Evolutionary conservation across 2,113 vertebrate species (phyloP).

Genomic region (Apodemus sylvaticus): DNA sequence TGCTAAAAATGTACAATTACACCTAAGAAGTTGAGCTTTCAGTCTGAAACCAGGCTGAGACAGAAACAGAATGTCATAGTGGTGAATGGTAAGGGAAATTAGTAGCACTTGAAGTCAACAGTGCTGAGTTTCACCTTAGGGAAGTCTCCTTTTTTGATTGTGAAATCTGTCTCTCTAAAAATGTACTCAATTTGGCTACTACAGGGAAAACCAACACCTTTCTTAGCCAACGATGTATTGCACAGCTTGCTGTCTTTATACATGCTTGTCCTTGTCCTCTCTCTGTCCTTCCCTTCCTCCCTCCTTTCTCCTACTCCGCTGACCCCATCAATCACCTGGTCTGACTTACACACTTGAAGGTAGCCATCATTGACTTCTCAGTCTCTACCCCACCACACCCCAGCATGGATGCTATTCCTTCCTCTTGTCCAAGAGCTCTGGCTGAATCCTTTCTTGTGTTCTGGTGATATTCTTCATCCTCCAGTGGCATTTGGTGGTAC

Average conservation of each 20-base stretch:
- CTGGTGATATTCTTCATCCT: neutral
- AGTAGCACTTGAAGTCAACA: neutral
- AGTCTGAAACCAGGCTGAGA: neutral
- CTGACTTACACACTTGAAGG: neutral
- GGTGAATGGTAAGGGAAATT: neutral
- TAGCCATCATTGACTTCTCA: neutral
- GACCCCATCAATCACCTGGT: neutral
- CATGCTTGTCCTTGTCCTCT: neutral
- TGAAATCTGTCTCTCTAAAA: conserved; percentile 5
- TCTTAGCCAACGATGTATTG: neutral
- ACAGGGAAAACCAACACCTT: neutral
- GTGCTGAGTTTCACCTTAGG: neutral
- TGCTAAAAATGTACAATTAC: neutral
- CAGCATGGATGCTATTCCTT: neutral
- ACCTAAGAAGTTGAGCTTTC: neutral
- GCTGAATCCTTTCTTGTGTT: neutral
- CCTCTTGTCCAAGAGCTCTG: neutral
- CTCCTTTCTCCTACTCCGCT: neutral
- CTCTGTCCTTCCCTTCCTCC: neutral
- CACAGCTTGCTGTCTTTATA: neutral
- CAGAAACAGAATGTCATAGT: neutral
- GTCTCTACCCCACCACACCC: neutral
- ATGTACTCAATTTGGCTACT: neutral
- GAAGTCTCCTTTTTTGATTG: neutral
- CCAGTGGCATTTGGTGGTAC: neutral